phyloP scores from a whole-genome alignment of 2,113 vertebrate species.

The Dipodomys stephensi region DNA sequence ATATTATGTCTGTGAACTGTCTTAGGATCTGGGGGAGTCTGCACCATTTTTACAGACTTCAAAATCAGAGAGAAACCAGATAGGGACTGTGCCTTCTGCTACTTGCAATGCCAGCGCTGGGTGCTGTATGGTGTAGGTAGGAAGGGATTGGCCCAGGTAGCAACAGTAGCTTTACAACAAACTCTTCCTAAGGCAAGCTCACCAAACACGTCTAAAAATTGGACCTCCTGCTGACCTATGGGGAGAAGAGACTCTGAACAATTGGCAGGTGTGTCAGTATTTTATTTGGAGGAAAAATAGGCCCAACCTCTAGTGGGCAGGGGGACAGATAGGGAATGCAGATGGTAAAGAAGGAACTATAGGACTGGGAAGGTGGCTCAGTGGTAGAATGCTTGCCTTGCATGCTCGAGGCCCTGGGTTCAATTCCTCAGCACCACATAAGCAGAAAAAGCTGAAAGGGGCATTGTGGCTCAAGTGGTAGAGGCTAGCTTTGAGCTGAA shows the following conservation, averaged over 20 bases:
- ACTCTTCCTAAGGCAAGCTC: background rate
- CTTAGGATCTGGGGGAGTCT: conserved; percentile 46
- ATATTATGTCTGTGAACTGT: conserved; percentile 68
- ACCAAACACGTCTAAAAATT: background rate
- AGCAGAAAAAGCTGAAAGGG: no score
- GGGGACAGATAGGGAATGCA: background rate
- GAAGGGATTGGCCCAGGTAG: background rate
- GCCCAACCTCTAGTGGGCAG: no score
- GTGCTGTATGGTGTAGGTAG: background rate
- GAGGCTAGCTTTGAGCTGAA: no score
- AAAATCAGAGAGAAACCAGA: conserved; percentile 41
- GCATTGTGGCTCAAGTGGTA: no score
- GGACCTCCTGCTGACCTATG: background rate
- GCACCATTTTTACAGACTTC: conserved; percentile 53
- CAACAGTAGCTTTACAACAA: background rate
- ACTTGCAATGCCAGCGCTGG: background rate
- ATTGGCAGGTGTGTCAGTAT: background rate
- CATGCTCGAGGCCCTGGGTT: no score
- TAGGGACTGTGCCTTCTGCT: background rate
- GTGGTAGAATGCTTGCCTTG: no score
- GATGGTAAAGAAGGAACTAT: background rate
- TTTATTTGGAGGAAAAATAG: background rate
- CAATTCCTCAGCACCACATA: no score
- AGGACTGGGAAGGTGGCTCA: no score
- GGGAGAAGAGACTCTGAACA: background rate